phyloP scores from a whole-genome alignment of 2,888 invertebrate genomes.

The Fragum sueziense region DNA sequence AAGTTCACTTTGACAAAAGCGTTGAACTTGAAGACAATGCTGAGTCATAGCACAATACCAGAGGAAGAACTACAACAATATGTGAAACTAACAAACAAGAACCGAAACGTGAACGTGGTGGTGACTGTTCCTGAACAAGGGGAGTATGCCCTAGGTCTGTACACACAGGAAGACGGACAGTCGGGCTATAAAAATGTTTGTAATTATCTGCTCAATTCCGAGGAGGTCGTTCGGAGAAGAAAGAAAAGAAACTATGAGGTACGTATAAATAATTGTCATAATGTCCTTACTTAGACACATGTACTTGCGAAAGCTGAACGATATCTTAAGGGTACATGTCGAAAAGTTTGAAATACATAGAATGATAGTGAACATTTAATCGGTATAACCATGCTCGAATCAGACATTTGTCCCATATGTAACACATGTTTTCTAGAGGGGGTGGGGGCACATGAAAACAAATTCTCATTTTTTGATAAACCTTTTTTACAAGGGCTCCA shows the following conservation, averaged over 20 bases:
- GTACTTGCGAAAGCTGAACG: too few relatives aligned
- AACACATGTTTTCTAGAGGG: too few relatives aligned
- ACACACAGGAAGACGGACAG: conserved; percentile 42
- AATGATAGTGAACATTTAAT: too few relatives aligned
- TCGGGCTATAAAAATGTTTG: conserved; percentile 46
- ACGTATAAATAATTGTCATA: too few relatives aligned
- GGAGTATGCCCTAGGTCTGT: conserved; percentile 46
- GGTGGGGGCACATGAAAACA: too few relatives aligned
- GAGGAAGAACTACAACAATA: conserved; percentile 44
- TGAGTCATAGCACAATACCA: conserved; percentile 51
- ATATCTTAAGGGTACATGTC: too few relatives aligned
- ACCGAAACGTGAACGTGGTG: conserved; percentile 34
- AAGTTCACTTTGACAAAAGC: conserved; percentile 49
- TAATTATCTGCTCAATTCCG: conserved; percentile 56
- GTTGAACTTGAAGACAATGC: conserved; percentile 45
- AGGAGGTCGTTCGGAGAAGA: conserved; percentile 39
- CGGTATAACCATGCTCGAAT: too few relatives aligned
- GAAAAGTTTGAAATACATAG: too few relatives aligned
- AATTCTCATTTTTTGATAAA: too few relatives aligned
- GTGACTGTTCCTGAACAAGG: conserved; percentile 48
- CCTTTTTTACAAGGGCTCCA: too few relatives aligned
- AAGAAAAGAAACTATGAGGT: conserved; percentile 28
- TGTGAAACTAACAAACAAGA: conserved; percentile 31
- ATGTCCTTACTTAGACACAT: too few relatives aligned
- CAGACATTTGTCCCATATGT: too few relatives aligned